Percentiles rank a stretch among this genome's conserved stretches.
Conservation (phyloP, 1,140 invertebrate species). For the Stratiolaelaps scimitus region DNA sequence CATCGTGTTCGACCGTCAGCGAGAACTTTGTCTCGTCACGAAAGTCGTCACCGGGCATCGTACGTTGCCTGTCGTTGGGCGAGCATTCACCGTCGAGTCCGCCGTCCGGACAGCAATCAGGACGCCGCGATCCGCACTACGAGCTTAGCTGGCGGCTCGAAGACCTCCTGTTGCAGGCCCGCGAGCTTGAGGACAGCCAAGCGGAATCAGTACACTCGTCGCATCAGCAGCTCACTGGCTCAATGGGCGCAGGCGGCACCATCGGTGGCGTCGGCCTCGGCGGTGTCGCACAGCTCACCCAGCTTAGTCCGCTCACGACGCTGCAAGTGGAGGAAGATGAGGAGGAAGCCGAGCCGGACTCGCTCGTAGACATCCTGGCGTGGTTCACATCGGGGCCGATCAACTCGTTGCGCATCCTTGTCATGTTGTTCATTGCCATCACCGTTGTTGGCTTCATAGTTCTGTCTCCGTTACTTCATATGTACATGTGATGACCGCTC, state of each 20-base stretch:
- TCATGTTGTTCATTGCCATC: slow-evolving; percentile 28
- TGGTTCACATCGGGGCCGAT: slow-evolving; percentile 26
- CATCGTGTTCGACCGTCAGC: slow-evolving; percentile 26
- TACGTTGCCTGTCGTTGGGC: slow-evolving; percentile 15
- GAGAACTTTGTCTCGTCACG: slow-evolving; percentile 27
- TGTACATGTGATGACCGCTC: slow-evolving; percentile 29
- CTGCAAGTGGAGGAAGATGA: slow-evolving; percentile 11
- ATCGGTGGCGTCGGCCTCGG: too few relatives aligned
- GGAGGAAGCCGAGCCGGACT: slow-evolving; percentile 12
- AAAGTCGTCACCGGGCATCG: slow-evolving; percentile 29
- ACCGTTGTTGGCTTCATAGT: slow-evolving; percentile 28
- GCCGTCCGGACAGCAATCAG: background rate
- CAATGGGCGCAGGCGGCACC: too few relatives aligned
- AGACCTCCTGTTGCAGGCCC: slow-evolving; percentile 22
- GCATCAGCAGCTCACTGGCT: slow-evolving; percentile 10
- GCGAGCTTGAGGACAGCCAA: background rate
- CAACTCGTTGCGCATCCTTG: slow-evolving; percentile 21
- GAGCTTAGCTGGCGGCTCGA: slow-evolving; percentile 26
- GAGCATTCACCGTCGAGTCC: slow-evolving; percentile 18
- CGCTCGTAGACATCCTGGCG: slow-evolving; percentile 25
- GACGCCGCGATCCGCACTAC: slow-evolving; percentile 10
- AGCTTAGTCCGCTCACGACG: background rate
- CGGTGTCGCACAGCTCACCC: too few relatives aligned
- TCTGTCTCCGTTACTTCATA: slow-evolving; percentile 29
- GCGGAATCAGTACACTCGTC: slow-evolving; percentile 3